phyloP scores from a whole-genome alignment of 2,113 vertebrate species.

The Sporophila hypoxantha region DNA sequence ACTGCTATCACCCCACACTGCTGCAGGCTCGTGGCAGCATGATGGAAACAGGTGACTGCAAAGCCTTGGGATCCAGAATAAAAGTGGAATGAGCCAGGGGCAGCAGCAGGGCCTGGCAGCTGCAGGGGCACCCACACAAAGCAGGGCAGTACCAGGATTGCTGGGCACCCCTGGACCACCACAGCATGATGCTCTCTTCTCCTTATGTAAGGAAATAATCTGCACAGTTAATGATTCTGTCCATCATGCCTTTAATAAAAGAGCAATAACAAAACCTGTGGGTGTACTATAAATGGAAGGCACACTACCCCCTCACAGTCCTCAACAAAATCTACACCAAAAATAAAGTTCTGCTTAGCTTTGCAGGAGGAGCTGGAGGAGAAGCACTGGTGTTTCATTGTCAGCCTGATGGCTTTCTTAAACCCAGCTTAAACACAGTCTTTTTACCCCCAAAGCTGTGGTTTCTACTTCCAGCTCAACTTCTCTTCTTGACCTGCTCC shows the following conservation, averaged over 20 bases:
- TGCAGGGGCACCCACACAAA: neutral
- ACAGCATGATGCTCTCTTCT: neutral
- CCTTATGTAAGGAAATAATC: conserved; percentile 6
- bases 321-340: conserved; percentile 3
- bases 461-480: neutral
- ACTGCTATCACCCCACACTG: neutral
- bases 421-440: neutral
- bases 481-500: neutral
- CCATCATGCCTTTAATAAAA: conserved; percentile 9
- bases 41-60: neutral
- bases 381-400: neutral
- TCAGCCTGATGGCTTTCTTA: neutral
- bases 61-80: neutral
- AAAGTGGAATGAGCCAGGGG: neutral
- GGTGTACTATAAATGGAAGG: neutral
- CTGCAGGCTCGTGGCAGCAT: neutral
- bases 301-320: neutral
- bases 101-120: neutral
- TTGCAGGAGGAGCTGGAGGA: neutral
- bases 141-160: neutral
- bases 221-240: conserved; percentile 15
- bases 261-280: conserved; percentile 27
- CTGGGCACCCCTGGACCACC: neutral
- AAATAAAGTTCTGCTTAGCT: neutral
- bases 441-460: neutral